Evolutionary conservation across 2,797 vertebrate genomes (phyloP).

Genomic region (Anguilla marmorata): DNA sequence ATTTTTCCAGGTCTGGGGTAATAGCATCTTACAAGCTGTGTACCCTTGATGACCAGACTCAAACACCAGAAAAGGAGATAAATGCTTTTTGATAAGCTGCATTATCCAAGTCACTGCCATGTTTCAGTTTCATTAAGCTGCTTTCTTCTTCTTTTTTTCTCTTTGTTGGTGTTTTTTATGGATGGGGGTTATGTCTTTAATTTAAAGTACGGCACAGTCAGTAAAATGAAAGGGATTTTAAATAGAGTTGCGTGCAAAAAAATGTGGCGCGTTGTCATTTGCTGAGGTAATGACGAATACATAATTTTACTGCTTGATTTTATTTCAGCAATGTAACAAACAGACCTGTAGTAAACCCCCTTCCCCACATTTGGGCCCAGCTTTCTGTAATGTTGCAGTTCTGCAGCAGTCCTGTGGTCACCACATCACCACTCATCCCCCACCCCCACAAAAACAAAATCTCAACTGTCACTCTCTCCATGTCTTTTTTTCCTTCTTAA

Average conservation of each 20-base stretch:
- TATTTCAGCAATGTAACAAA: constrained; percentile 33
- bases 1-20: constrained; percentile 42
- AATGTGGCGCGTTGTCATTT: constrained; percentile 26
- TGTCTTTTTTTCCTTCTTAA: neutral
- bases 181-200: neutral
- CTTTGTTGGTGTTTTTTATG: neutral
- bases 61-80: constrained; percentile 24
- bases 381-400: constrained; percentile 18
- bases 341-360: constrained; percentile 25
- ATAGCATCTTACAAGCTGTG: constrained; percentile 35
- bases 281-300: constrained; percentile 35
- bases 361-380: neutral
- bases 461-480: neutral
- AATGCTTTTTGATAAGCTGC: constrained; percentile 44
- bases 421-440: neutral
- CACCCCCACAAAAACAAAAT: neutral
- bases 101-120: constrained; percentile 36
- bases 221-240: neutral
- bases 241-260: neutral
- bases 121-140: constrained; percentile 23
- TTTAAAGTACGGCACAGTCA: neutral
- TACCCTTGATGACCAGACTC: constrained; percentile 38
- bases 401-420: neutral
- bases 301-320: constrained; percentile 33
- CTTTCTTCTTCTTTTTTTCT: constrained; percentile 4